phyloP scores from a whole-genome alignment of 2,888 invertebrate genomes.

The Netelia melanura region DNA sequence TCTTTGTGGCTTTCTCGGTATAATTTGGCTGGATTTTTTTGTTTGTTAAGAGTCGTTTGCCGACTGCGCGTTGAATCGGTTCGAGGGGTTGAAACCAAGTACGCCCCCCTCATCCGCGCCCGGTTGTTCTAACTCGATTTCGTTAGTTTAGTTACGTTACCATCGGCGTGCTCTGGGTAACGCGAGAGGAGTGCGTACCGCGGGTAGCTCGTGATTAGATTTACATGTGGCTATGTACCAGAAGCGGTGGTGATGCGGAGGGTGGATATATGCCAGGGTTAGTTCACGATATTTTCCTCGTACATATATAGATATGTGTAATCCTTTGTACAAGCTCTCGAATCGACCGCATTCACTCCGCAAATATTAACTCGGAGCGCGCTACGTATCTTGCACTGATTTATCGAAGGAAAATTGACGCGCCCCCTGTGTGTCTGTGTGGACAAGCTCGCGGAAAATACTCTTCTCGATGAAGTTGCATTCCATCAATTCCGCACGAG shows the following conservation, averaged over 20 bases:
- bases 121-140: conserved; percentile 83
- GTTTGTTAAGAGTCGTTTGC: conserved; percentile 34
- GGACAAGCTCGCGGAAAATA: conserved; percentile 24
- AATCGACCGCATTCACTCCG: conserved; percentile 71
- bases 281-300: conserved; percentile 51
- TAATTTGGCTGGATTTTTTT: not conserved
- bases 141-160: conserved; percentile 84
- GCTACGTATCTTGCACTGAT: conserved; percentile 60
- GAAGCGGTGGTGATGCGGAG: conserved; percentile 58
- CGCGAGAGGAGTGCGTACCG: conserved; percentile 79
- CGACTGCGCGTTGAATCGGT: conserved; percentile 67
- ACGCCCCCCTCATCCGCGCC: conserved; percentile 61
- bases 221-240: conserved; percentile 81
- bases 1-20: not conserved
- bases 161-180: conserved; percentile 78
- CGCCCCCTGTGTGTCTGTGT: conserved; percentile 49
- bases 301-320: conserved; percentile 64
- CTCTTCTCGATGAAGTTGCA: not conserved
- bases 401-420: conserved; percentile 72
- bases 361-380: conserved; percentile 79
- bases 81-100: conserved; percentile 66
- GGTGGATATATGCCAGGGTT: conserved; percentile 66
- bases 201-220: conserved; percentile 83
- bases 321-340: conserved; percentile 76
- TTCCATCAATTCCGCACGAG: conserved; percentile 37